These are phyloP conservation scores for Amaurobius ferox DNA, from an alignment of 2,888 invertebrate species.

Conservation along the genomic window DNA sequence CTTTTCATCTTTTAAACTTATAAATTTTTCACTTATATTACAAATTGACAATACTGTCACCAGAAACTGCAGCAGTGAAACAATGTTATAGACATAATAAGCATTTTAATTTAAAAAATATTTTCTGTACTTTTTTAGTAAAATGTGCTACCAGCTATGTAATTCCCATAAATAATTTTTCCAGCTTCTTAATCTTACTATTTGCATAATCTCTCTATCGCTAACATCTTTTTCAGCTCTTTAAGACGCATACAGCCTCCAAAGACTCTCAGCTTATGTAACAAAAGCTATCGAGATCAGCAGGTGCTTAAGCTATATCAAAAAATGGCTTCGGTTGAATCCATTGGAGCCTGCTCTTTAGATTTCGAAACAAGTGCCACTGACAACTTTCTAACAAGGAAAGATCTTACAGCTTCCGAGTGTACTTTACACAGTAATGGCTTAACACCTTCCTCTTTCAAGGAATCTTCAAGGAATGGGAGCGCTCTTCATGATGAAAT, in stretches of 20 bases:
- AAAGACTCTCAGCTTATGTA: conserved; percentile 70
- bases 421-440: conserved; percentile 56
- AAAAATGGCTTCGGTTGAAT: conserved; percentile 83
- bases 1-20: too few relatives aligned
- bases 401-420: conserved; percentile 63
- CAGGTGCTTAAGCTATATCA: conserved; percentile 70
- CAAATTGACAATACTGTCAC: too few relatives aligned
- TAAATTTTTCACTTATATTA: too few relatives aligned
- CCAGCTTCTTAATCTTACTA: conserved; percentile 24
- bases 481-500: conserved; percentile 17
- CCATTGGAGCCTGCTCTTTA: conserved; percentile 90
- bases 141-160: too few relatives aligned
- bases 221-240: conserved; percentile 56
- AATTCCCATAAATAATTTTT: background rate
- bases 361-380: conserved; percentile 84
- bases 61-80: too few relatives aligned
- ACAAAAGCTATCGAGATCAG: conserved; percentile 73
- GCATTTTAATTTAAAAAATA: too few relatives aligned
- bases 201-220: conserved; percentile 10
- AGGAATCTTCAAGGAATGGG: conserved; percentile 29
- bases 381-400: conserved; percentile 17
- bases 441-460: conserved; percentile 26
- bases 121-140: too few relatives aligned
- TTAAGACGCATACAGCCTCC: conserved; percentile 71
- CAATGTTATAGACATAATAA: too few relatives aligned